Evolutionary conservation across 2,797 vertebrate species (phyloP).

Genomic region (Schizopygopsis pylzovi): DNA sequence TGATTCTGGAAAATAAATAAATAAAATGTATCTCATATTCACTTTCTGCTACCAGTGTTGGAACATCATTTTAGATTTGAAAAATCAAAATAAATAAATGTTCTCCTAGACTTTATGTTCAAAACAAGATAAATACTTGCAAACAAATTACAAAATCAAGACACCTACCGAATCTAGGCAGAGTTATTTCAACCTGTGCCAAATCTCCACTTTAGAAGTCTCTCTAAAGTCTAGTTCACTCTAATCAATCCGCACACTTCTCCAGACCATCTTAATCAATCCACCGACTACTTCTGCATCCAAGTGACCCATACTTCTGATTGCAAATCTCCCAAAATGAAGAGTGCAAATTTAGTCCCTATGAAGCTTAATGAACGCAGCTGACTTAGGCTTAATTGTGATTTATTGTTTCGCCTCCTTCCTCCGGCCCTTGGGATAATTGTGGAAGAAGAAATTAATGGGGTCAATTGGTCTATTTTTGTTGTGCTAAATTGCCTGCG

Average conservation of each 20-base stretch:
- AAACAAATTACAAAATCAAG: neutral
- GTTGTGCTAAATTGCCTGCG: constrained; percentile 55
- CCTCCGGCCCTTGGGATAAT: constrained; percentile 56
- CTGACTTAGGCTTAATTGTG: constrained; percentile 62
- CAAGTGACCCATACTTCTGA: constrained; percentile 41
- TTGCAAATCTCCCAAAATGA: constrained; percentile 46
- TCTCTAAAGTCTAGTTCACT: neutral
- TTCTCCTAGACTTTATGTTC: neutral
- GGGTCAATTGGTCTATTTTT: constrained; percentile 60
- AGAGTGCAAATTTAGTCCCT: constrained; percentile 34
- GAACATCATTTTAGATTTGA: neutral
- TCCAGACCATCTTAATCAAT: constrained; percentile 49
- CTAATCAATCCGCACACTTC: constrained; percentile 22
- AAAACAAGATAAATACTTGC: neutral
- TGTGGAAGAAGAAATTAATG: constrained; percentile 61
- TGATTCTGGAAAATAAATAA: neutral
- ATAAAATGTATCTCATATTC: neutral
- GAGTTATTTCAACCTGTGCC: constrained; percentile 8
- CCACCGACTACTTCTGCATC: constrained; percentile 19
- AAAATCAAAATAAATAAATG: neutral
- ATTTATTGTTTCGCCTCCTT: constrained; percentile 58
- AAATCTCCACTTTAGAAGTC: constrained; percentile 3
- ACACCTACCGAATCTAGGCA: neutral
- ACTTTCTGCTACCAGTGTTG: constrained; percentile 1
- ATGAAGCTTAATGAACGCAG: constrained; percentile 52